phyloP scores from a whole-genome alignment of 1,140 invertebrate genomes.

The Teleopsis dalmanni region DNA sequence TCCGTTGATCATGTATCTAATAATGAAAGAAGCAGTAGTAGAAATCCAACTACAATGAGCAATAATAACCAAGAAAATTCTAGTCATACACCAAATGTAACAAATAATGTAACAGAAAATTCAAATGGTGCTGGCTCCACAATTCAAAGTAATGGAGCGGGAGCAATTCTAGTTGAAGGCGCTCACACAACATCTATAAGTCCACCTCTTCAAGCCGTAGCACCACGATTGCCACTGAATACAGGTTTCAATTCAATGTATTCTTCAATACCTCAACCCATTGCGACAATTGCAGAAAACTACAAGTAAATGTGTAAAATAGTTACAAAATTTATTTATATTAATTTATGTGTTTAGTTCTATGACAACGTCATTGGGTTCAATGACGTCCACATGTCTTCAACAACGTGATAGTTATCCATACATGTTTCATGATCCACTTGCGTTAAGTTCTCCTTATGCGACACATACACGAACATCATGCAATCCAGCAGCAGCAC shows the following conservation, averaged over 20 bases:
- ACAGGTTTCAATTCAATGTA: constrained; percentile 92
- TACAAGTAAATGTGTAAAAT: constrained; percentile 65
- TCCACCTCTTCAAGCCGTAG: constrained; percentile 52
- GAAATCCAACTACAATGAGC: no score
- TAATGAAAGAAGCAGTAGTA: no score
- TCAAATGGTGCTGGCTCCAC: constrained; percentile 22
- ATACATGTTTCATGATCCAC: constrained; percentile 88
- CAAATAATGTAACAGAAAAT: constrained; percentile 20
- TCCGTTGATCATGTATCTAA: constrained; percentile 47
- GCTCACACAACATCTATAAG: constrained; percentile 46
- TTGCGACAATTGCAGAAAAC: constrained; percentile 85
- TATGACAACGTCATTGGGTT: constrained; percentile 70
- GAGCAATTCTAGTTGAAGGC: constrained; percentile 13
- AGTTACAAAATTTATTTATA: neutral
- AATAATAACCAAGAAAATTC: no score
- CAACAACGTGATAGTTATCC: constrained; percentile 87
- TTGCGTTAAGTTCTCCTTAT: constrained; percentile 68
- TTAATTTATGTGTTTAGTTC: constrained; percentile 50
- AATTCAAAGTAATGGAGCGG: neutral
- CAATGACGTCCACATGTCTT: constrained; percentile 77
- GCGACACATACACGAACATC: constrained; percentile 55
- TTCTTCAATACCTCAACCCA: constrained; percentile 86
- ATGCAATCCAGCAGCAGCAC: constrained; percentile 57
- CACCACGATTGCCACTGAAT: constrained; percentile 71
- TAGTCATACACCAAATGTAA: no score